Conservation (phyloP, 2,888 invertebrate species). For the Lydus trimaculatus region DNA sequence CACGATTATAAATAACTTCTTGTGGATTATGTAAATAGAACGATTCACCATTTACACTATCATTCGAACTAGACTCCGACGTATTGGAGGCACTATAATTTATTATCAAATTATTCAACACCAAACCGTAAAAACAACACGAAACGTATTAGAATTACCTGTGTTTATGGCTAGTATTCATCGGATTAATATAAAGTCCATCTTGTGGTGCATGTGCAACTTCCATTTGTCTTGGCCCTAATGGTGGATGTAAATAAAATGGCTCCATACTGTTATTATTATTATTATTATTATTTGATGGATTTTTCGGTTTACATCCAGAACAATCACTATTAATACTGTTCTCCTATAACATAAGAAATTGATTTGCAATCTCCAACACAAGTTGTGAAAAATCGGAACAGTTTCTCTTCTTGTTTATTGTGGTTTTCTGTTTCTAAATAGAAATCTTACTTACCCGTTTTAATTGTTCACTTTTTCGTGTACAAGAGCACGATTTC, state of each 20-base stretch:
- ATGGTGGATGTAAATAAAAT: slow-evolving; percentile 80
- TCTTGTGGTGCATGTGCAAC: slow-evolving; percentile 70
- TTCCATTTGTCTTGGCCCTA: slow-evolving; percentile 54
- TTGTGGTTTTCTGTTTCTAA: no score
- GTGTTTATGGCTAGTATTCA: slow-evolving; percentile 64
- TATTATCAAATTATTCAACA: neutral
- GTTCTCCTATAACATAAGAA: slow-evolving; percentile 51
- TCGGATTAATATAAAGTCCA: slow-evolving; percentile 85
- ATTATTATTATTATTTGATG: slow-evolving; percentile 56
- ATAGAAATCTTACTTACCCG: slow-evolving; percentile 54
- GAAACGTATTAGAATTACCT: slow-evolving; percentile 43
- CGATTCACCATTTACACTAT: slow-evolving; percentile 68
- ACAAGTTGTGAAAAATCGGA: no score
- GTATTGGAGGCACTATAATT: slow-evolving; percentile 53
- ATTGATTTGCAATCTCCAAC: no score
- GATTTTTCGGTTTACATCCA: slow-evolving; percentile 50
- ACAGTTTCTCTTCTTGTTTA: no score
- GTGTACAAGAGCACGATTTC: slow-evolving; percentile 59
- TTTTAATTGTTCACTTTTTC: slow-evolving; percentile 56
- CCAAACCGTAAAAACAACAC: no score
- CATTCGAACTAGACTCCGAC: slow-evolving; percentile 59
- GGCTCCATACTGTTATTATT: slow-evolving; percentile 64
- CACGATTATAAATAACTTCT: slow-evolving; percentile 82
- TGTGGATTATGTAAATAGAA: slow-evolving; percentile 88
- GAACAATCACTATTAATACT: slow-evolving; percentile 57